Base-by-base conservation (phyloP, 2,888 invertebrate species). In the Oxytorus armatus region DNA sequence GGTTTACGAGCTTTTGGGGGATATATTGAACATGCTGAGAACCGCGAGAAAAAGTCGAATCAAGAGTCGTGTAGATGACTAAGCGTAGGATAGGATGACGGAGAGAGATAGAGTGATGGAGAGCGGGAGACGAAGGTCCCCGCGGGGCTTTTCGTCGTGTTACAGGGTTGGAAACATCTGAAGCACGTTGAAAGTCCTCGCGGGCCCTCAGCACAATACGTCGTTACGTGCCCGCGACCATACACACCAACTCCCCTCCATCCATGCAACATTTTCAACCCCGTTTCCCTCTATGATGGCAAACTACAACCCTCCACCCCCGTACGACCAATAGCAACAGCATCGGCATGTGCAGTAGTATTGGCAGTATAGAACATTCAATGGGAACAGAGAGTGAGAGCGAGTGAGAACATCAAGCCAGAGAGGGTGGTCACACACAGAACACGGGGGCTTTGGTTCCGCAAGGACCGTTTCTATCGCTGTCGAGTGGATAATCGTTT, bases 401-500 rank as follows among this genome's bases (percentile, higher is more conserved):
- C 16, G 51, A 23, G 33, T 7, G 42, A 10, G 44, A 57, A 18
- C 23, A 49, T n/a, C 21, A 59, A 66, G 57, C 55, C 61, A 61
- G 76, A 44, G 70, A 65, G 72, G 79, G 59, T 72, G 21, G 76
- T 55, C 76, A 49, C 76, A 76, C 68, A 68, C 72, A 77, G 47
- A 66, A 53, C 59, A 68, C 68, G 78, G 53, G 55, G 55, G 51
- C 73, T 63, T 36, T n/a, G n/a, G 61, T 63, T 33, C 74, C 69
- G 73, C 63, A 59, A 77, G 80, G 73, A 69, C 80, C 80, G 85
- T 85, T 87, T 86, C 86, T 85, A 87, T 86, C 87, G 86, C 84
- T 86, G 86, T 86, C 89, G 88, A 90, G 90, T 90, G 89, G 90
- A 90, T 90, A 90, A 90, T 90, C 90, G 90, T 90, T 90, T 90